Evolutionary conservation across 2,113 vertebrate species (phyloP), one percentile per base, ranked within the genome.

Genomic region (Esox niger): DNA sequence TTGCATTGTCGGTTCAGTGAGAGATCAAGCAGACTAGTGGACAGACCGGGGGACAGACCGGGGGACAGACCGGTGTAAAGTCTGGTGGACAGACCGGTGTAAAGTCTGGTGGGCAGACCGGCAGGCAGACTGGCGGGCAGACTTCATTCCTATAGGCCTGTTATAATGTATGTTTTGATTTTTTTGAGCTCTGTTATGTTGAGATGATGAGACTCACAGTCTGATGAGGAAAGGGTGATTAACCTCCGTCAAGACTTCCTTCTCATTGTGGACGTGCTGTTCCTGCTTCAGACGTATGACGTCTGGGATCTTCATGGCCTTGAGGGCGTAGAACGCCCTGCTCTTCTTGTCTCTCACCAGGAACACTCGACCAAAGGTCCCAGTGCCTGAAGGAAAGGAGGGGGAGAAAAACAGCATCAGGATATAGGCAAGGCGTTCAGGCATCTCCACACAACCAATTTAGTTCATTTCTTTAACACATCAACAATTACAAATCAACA

Each of bases 201-300:
- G 54, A 60, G 15, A 6, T 25, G 32, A 54, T 33, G 21, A 7
- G 25, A 8, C 96, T 96, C 89, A 98, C 96, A 98, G 84, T 71
- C 87, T 86, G 76, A 98, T 94, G 76, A 98, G 92, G 84, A 98
- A 98, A 0, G 96, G 94, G 82, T 98, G 95, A 80, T 86, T 92
- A 77, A 95, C 93, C 76, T 98, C 96, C n/a, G 88, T 86, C 62
- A 98, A 88, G 52, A 98, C 96, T 26, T 95, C 93, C 78, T 98
- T 98, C 81, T 98, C 96, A 8, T 98, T 98, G 88, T 96, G 96
- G 3, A 98, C 97, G 0, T 98, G 97, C 8, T 97, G 94, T 64
- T 98, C 96, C 86, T 99, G 97, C 80, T 98, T 97, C 73, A 99
- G 91, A 1, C 96, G 92, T 81, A 98, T 95, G 64, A 99, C 95